These are phyloP conservation scores for Rhagium mordax DNA, from an alignment of 2,888 invertebrate species.

Conservation along the genomic window DNA sequence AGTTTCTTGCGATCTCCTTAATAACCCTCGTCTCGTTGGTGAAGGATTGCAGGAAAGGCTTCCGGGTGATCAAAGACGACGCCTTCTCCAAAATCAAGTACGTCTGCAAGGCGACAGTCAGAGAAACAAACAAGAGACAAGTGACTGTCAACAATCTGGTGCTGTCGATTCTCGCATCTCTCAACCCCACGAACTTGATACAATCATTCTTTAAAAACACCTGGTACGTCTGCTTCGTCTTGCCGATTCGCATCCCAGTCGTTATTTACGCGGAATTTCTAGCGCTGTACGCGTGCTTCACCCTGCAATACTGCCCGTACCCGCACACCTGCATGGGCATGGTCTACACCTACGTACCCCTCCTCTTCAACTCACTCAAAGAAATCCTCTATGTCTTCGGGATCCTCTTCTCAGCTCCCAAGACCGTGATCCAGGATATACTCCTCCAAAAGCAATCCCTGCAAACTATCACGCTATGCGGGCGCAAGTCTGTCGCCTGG, in stretches of 20 bases:
- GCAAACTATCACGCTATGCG: slow-evolving; percentile 79
- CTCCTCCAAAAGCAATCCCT: slow-evolving; percentile 73
- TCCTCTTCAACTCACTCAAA: slow-evolving; percentile 67
- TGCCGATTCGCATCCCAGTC: slow-evolving; percentile 66
- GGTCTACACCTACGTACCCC: slow-evolving; percentile 69
- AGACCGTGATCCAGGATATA: slow-evolving; percentile 74
- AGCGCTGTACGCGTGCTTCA: slow-evolving; percentile 67
- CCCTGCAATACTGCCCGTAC: slow-evolving; percentile 64
- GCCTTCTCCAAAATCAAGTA: slow-evolving; percentile 71
- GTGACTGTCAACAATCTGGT: slow-evolving; percentile 61
- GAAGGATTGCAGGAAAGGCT: slow-evolving; percentile 76
- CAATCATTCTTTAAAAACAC: slow-evolving; percentile 62
- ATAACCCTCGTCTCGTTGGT: slow-evolving; percentile 78
- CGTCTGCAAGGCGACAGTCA: slow-evolving; percentile 64
- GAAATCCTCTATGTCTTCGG: slow-evolving; percentile 69
- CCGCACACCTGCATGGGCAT: slow-evolving; percentile 65
- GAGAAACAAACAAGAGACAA: slow-evolving; percentile 63
- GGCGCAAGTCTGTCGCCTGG: slow-evolving; percentile 83
- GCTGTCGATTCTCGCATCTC: slow-evolving; percentile 66
- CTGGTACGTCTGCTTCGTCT: slow-evolving; percentile 60
- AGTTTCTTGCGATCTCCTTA: slow-evolving; percentile 76
- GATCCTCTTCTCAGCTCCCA: slow-evolving; percentile 71
- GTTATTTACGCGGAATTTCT: slow-evolving; percentile 68
- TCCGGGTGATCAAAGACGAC: slow-evolving; percentile 69
- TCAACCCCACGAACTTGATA: slow-evolving; percentile 69